Evolutionary conservation across 2,797 vertebrate species (phyloP).

Genomic region (Pristis pectinata): DNA sequence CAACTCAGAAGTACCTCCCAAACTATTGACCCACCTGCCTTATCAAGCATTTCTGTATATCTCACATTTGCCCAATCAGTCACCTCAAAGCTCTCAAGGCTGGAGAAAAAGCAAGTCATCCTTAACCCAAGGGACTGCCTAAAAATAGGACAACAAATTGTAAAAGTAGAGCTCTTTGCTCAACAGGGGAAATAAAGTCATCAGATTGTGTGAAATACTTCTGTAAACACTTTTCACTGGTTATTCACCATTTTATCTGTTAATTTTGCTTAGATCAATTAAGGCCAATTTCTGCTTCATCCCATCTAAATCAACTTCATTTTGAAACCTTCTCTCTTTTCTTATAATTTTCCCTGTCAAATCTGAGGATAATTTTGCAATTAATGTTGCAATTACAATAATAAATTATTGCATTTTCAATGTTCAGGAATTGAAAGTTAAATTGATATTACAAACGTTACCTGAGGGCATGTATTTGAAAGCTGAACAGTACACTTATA

Average conservation of each 20-base stretch:
- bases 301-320: neutral
- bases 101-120: no score
- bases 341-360: neutral
- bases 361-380: neutral
- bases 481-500: neutral
- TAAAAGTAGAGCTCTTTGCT: neutral
- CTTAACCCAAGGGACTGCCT: no score
- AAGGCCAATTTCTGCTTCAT: neutral
- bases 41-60: no score
- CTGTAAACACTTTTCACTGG: neutral
- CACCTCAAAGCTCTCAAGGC: no score
- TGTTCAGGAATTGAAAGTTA: neutral
- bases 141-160: neutral
- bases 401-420: neutral
- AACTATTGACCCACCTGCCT: no score
- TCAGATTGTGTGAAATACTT: neutral
- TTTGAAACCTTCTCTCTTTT: neutral
- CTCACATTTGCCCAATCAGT: no score
- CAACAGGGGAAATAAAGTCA: neutral
- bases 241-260: neutral
- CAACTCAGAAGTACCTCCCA: no score
- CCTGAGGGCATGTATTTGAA: neutral
- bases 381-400: neutral
- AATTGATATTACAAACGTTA: neutral
- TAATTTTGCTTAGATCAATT: neutral